Evolutionary conservation across 2,113 vertebrate genomes (phyloP).

Genomic region (Amia ocellicauda): DNA sequence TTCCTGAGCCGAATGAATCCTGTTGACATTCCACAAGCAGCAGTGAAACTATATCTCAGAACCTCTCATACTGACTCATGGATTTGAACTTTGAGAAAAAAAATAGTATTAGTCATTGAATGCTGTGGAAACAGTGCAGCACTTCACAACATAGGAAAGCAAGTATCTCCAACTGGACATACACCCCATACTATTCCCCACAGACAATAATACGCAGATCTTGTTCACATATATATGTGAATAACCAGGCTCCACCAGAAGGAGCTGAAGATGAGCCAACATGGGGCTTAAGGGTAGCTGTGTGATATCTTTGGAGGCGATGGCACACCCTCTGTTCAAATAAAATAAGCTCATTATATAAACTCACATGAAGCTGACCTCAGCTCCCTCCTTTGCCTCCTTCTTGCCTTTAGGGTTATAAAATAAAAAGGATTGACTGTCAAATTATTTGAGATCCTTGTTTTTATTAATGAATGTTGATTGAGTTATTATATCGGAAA

Average conservation of each 20-base stretch:
- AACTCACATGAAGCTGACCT: conserved; percentile 36
- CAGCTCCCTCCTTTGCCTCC: background rate
- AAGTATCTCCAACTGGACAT: too few relatives aligned
- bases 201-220: too few relatives aligned
- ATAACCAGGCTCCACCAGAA: too few relatives aligned
- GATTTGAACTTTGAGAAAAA: background rate
- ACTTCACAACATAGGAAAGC: too few relatives aligned
- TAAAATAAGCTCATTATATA: conserved; percentile 56
- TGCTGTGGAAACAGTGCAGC: too few relatives aligned
- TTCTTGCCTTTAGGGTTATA: conserved; percentile 17
- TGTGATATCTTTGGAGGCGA: conserved; percentile 30
- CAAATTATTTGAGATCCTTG: too few relatives aligned
- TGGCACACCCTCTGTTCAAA: conserved; percentile 43
- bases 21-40: conserved; percentile 46
- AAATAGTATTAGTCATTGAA: background rate
- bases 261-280: conserved; percentile 2
- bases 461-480: conserved; percentile 45
- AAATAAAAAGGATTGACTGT: too few relatives aligned
- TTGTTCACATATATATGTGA: too few relatives aligned
- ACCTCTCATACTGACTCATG: too few relatives aligned
- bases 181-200: too few relatives aligned
- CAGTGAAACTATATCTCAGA: conserved; percentile 47
- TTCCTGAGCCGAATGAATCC: conserved; percentile 1
- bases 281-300: conserved; percentile 27
- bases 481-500: background rate